These are phyloP conservation scores for Eucidaris tribuloides DNA, from an alignment of 35 echinoderm and acorn worm species.

Conservation along the genomic window DNA sequence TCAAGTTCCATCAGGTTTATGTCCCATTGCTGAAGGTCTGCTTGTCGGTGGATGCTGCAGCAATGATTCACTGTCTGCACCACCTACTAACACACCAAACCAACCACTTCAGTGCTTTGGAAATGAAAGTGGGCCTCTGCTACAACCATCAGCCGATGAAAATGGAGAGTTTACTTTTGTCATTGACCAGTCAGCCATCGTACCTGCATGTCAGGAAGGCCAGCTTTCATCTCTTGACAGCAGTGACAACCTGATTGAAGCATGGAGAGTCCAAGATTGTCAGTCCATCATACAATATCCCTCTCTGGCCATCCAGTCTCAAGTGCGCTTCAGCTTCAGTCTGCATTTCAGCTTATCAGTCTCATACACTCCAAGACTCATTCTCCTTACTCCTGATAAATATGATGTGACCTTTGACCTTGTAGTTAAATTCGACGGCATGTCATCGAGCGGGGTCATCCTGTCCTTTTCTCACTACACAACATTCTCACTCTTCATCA, in stretches of 20 bases:
- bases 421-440: conserved; percentile 40
- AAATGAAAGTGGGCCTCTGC: neutral
- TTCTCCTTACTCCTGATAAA: neutral
- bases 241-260: conserved; percentile 23
- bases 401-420: conserved; percentile 72
- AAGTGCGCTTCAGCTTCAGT: conserved; percentile 38
- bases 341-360: conserved; percentile 53
- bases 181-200: neutral
- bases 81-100: neutral
- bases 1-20: conserved; percentile 42
- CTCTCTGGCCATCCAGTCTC: neutral
- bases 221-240: neutral
- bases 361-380: conserved; percentile 33
- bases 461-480: conserved; percentile 59
- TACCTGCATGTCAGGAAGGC: neutral
- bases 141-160: conserved; percentile 42
- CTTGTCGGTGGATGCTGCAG: conserved; percentile 81
- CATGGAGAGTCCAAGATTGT: conserved; percentile 63
- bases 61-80: neutral
- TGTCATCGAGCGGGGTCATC: conserved; percentile 51
- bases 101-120: neutral
- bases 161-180: conserved; percentile 10
- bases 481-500: conserved; percentile 56
- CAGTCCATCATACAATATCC: conserved; percentile 64
- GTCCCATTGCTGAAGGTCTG: conserved; percentile 54